phyloP scores from a whole-genome alignment of 2,888 invertebrate species.

The Thereva nobilitata region DNA sequence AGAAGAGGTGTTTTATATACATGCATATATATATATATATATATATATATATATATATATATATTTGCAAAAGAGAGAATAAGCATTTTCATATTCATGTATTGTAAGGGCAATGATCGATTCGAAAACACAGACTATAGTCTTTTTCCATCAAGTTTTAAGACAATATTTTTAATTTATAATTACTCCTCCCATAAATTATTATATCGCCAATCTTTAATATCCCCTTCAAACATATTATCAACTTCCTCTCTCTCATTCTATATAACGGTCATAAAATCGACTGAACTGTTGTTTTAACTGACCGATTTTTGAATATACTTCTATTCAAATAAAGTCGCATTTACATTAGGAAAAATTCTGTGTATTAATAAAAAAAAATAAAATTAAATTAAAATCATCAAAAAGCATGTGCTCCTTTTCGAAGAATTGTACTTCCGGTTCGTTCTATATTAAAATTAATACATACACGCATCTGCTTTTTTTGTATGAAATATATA shows the following conservation, averaged over 20 bases:
- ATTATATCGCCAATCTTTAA: no score
- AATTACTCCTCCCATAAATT: no score
- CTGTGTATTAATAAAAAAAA: no score
- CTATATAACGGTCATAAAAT: no score
- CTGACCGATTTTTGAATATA: no score
- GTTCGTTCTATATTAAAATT: conserved; percentile 1
- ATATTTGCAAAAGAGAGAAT: not conserved
- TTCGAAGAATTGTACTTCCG: conserved; percentile 26
- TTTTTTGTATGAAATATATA: no score
- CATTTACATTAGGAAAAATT: no score
- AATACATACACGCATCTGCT: not conserved
- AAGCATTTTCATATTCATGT: not conserved
- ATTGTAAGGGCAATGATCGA: conserved; percentile 42
- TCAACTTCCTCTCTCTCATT: no score
- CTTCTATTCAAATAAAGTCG: no score
- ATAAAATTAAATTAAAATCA: no score
- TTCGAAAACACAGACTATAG: conserved; percentile 37
- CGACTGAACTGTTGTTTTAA: no score
- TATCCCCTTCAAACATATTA: no score
- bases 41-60: conserved; percentile 2
- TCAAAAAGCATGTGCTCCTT: conserved; percentile 21
- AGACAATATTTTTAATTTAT: not conserved
- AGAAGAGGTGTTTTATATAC: not conserved
- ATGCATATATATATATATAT: not conserved
- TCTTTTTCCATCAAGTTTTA: not conserved